A percentile compares a stretch with the other conserved stretches of the same genome.
phyloP scores from a whole-genome alignment of 2,113 vertebrate species.

The Cyphomyrus discorhynchus region DNA sequence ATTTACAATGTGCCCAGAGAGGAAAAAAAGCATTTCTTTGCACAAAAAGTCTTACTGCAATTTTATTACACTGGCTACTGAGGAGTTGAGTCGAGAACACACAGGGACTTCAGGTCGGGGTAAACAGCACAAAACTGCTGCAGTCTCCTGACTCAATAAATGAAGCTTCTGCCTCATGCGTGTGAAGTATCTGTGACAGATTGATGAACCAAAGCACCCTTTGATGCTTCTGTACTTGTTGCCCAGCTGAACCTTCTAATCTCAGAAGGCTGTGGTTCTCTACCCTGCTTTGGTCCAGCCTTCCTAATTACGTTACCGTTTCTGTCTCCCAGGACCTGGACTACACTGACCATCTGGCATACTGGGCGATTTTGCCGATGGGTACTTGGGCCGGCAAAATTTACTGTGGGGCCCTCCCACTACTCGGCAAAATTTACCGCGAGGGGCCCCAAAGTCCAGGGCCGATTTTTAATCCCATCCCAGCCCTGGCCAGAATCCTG shows the following conservation, averaged over 20 bases:
- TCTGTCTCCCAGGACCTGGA: not conserved
- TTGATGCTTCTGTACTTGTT: not conserved
- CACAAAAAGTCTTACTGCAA: not conserved
- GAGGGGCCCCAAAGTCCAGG: not conserved
- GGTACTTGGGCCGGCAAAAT: not conserved
- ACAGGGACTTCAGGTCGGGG: not conserved
- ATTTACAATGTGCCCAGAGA: not conserved
- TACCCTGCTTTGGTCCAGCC: not conserved
- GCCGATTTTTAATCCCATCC: not conserved
- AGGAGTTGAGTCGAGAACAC: not conserved
- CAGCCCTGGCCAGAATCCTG: not conserved
- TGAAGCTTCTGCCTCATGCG: not conserved
- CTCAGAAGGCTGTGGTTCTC: not conserved
- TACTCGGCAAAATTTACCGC: not conserved
- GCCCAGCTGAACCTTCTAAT: not conserved
- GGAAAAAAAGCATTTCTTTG: not conserved
- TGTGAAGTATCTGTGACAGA: not conserved
- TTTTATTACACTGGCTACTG: not conserved
- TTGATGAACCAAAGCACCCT: not conserved
- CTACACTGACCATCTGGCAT: not conserved
- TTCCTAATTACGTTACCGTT: not conserved
- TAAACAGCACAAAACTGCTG: not conserved
- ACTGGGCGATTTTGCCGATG: not conserved
- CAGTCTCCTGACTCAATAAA: not conserved
- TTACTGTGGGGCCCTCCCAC: not conserved